Conservation (phyloP, 2,888 invertebrate genomes). For the Lasioglossum pauxillum region DNA sequence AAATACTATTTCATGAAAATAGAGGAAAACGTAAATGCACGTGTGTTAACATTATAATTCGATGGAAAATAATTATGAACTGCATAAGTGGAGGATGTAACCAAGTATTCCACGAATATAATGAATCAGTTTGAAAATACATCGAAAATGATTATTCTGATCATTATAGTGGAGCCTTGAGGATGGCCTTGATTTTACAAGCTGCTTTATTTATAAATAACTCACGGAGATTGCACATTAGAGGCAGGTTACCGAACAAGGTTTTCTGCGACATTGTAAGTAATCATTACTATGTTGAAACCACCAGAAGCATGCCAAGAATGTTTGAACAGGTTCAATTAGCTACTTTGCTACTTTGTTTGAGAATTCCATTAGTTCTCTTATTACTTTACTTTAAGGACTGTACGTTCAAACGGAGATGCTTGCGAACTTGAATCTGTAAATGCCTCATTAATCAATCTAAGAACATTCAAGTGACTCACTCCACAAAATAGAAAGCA, state of each 20-base stretch:
- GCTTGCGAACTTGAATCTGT: neutral
- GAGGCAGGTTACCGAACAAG: neutral
- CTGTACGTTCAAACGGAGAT: neutral
- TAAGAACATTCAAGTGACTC: neutral
- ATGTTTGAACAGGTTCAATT: neutral
- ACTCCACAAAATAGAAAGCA: neutral
- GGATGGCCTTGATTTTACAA: neutral
- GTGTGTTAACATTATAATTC: neutral
- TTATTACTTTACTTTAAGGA: neutral
- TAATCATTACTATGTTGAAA: neutral
- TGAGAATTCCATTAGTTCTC: neutral
- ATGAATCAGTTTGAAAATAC: slow-evolving; percentile 1
- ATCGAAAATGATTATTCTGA: neutral
- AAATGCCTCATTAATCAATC: neutral
- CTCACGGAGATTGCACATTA: neutral
- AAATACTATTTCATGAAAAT: neutral
- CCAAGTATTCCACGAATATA: neutral
- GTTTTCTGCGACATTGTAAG: neutral
- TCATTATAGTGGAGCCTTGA: neutral
- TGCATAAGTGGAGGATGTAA: neutral
- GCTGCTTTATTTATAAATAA: neutral
- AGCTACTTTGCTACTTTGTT: neutral
- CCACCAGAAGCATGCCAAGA: neutral
- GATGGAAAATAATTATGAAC: neutral
- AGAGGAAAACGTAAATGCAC: neutral